A percentile compares a stretch with the other conserved stretches of the same genome.
phyloP scores from a whole-genome alignment of 2,797 vertebrate species.

The Gymnopithys bicolor region DNA sequence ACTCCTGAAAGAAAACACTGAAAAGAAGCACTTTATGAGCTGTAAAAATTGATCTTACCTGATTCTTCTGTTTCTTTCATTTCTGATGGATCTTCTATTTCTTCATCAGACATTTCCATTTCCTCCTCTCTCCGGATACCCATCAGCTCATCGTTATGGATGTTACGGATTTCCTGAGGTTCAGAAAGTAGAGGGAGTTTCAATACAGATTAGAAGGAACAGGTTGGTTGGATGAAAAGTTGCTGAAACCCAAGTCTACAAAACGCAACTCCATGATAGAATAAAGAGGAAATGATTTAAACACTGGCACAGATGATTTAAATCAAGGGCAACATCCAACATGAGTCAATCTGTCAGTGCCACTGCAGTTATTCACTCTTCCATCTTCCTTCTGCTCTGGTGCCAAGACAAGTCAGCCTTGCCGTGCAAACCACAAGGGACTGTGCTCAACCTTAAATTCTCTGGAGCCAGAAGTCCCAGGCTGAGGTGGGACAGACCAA shows the following conservation, averaged over 20 bases:
- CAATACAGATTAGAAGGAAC: background rate
- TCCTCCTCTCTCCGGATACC: slow-evolving; percentile 95
- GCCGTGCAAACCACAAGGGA: background rate
- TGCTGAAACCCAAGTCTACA: slow-evolving; percentile 10
- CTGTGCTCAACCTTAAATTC: background rate
- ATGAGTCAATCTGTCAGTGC: background rate
- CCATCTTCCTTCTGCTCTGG: background rate
- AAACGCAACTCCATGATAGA: background rate
- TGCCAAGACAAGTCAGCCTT: background rate
- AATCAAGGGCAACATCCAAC: background rate
- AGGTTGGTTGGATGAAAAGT: background rate
- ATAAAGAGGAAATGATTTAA: background rate
- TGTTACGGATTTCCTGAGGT: slow-evolving; percentile 94
- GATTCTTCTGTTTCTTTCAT: slow-evolving; percentile 90
- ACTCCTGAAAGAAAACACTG: background rate
- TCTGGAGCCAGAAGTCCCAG: background rate
- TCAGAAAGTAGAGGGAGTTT: slow-evolving; percentile 36
- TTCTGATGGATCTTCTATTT: slow-evolving; percentile 88
- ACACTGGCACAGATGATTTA: background rate
- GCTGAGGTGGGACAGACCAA: background rate
- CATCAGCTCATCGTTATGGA: slow-evolving; percentile 97
- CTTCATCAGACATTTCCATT: slow-evolving; percentile 99
- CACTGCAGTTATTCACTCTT: background rate
- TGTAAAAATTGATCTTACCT: slow-evolving; percentile 67
- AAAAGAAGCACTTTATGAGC: background rate